A percentile compares a stretch with the other conserved stretches of the same genome.
Evolutionary conservation across 2,797 vertebrate genomes (phyloP).

Genomic region (Trematomus bernacchii): DNA sequence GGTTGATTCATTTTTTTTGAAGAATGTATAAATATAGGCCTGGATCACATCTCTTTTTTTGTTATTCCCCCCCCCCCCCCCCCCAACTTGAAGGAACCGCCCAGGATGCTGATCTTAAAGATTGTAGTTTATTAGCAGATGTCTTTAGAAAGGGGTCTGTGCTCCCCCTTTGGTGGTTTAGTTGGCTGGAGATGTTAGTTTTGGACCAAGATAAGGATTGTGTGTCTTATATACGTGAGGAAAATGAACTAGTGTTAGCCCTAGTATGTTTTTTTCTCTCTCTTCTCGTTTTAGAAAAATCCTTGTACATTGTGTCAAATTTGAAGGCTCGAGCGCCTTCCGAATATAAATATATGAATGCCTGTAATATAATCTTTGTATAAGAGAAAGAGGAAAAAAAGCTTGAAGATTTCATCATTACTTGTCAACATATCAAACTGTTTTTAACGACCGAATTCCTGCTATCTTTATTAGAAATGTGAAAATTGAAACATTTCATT

Average conservation of each 20-base stretch:
- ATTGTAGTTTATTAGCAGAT: constrained; percentile 71
- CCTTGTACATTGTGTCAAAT: constrained; percentile 85
- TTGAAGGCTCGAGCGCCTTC: constrained; percentile 66
- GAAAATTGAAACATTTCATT: constrained; percentile 87
- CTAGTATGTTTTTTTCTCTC: constrained; percentile 52
- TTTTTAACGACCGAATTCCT: constrained; percentile 85
- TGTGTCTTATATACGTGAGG: constrained; percentile 79
- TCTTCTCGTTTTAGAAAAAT: constrained; percentile 74
- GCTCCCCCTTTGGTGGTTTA: constrained; percentile 62
- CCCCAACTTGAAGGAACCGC: constrained; percentile 68
- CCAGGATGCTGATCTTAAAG: constrained; percentile 66
- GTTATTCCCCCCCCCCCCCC: constrained; percentile 12
- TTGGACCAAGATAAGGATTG: constrained; percentile 74
- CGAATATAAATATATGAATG: constrained; percentile 84
- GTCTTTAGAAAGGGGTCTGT: constrained; percentile 59
- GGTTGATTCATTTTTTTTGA: constrained; percentile 46
- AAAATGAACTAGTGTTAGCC: constrained; percentile 74
- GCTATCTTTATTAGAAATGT: constrained; percentile 88
- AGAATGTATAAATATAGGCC: constrained; percentile 82
- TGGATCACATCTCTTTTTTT: constrained; percentile 60
- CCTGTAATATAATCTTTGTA: constrained; percentile 86
- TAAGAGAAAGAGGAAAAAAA: constrained; percentile 70
- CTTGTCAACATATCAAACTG: constrained; percentile 85
- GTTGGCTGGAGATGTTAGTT: constrained; percentile 71
- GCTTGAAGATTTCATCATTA: constrained; percentile 80